These are phyloP conservation scores for Triplophysa rosa DNA, from an alignment of 2,113 vertebrate genomes.

Conservation along the genomic window DNA sequence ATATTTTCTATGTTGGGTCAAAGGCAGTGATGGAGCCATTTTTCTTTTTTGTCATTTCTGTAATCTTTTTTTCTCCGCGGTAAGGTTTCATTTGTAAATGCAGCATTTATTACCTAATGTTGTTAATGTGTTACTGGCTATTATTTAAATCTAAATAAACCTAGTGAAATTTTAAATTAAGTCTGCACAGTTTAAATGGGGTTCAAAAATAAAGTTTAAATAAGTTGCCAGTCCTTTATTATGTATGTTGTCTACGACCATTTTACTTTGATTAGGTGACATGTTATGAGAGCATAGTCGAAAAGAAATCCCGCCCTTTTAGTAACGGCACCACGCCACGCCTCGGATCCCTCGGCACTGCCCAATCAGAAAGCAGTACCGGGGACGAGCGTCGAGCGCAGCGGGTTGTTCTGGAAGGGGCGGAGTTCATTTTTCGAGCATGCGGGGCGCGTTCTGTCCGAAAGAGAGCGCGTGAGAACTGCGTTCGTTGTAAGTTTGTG, in stretches of 20 bases:
- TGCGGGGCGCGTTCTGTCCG: constrained; percentile 71
- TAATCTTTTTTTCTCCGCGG: too few species aligned
- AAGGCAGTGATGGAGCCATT: too few species aligned
- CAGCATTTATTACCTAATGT: too few species aligned
- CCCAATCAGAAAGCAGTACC: constrained; percentile 44
- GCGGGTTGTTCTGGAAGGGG: constrained; percentile 70
- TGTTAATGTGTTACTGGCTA: too few species aligned
- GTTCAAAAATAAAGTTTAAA: too few species aligned
- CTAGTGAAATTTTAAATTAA: too few species aligned
- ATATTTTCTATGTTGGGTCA: too few species aligned
- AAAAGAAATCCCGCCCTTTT: constrained; percentile 57
- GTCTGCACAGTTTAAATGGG: too few species aligned
- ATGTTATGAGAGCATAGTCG: constrained; percentile 28
- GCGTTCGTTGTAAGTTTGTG: constrained; percentile 67
- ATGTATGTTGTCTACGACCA: not conserved
- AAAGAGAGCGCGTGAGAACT: constrained; percentile 72
- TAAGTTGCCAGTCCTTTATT: too few species aligned
- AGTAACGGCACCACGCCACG: not conserved
- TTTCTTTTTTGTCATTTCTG: too few species aligned
- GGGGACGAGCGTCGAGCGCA: constrained; percentile 8
- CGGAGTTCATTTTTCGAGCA: constrained; percentile 63
- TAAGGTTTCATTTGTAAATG: too few species aligned
- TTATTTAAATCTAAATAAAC: too few species aligned
- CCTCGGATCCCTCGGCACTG: not conserved
- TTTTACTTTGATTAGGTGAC: constrained; percentile 14